Evolutionary conservation across 1,140 invertebrate genomes (phyloP).

Genomic region (Drosophila carrolli): DNA sequence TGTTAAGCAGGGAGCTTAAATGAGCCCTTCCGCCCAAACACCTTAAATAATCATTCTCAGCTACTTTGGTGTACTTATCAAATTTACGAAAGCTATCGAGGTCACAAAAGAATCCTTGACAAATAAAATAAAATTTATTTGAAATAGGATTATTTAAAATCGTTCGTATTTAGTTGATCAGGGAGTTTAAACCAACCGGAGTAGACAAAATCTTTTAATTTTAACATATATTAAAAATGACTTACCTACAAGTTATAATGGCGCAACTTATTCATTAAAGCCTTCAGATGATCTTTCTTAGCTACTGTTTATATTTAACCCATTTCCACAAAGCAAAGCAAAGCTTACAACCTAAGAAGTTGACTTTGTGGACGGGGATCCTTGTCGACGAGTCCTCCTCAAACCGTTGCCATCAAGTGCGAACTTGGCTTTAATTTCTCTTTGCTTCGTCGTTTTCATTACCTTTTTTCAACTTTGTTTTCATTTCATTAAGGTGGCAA

Average conservation of each 20-base stretch:
- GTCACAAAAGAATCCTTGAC: no score
- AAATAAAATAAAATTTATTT: no score
- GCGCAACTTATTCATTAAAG: neutral
- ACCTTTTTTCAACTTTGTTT: constrained; percentile 61
- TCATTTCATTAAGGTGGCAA: constrained; percentile 72
- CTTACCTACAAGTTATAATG: neutral
- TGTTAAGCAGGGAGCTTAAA: constrained; percentile 21
- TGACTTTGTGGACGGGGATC: constrained; percentile 11
- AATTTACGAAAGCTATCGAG: no score
- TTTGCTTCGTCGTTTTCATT: constrained; percentile 21
- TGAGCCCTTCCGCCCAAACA: constrained; percentile 4
- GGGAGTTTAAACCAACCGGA: no score
- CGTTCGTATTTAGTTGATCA: no score
- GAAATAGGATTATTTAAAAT: no score
- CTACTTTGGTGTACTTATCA: neutral
- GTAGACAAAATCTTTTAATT: no score
- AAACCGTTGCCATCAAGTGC: constrained; percentile 27
- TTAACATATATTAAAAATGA: neutral
- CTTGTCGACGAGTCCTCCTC: constrained; percentile 28
- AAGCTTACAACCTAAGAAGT: constrained; percentile 34
- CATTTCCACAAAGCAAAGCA: constrained; percentile 7
- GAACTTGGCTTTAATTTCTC: constrained; percentile 25
- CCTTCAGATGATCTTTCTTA: neutral
- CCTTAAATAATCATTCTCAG: constrained; percentile 8
- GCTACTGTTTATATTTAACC: constrained; percentile 14